Conservation (phyloP, 1,140 invertebrate species). For the Druon quercuslanigerum region DNA sequence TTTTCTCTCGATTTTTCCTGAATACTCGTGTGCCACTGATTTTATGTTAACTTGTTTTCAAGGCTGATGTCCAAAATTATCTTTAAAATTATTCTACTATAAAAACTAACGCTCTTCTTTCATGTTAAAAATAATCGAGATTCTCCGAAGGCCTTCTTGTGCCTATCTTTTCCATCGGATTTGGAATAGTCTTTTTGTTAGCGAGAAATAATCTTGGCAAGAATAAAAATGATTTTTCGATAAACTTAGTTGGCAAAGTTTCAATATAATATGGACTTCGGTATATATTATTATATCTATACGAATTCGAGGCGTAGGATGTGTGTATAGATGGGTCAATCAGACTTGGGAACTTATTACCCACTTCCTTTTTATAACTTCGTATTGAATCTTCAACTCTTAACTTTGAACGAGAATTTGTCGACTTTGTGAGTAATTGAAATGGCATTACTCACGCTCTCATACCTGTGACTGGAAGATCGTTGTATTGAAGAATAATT, state of each 20-base stretch:
- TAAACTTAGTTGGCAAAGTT: no score
- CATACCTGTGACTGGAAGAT: not conserved
- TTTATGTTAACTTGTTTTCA: slow-evolving; percentile 8
- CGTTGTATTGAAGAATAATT: not conserved
- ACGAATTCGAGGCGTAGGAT: no score
- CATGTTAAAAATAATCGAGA: no score
- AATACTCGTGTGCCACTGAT: slow-evolving; percentile 11
- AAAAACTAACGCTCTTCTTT: not conserved
- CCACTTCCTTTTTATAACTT: slow-evolving; percentile 2
- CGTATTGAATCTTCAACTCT: slow-evolving; percentile 1
- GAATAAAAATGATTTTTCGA: no score
- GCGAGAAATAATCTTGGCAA: no score
- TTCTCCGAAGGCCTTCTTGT: no score
- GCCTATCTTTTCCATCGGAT: no score
- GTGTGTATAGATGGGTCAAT: not conserved
- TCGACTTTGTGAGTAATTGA: slow-evolving; percentile 11
- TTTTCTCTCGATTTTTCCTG: slow-evolving; percentile 7
- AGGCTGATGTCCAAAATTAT: slow-evolving; percentile 17
- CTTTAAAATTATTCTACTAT: not conserved
- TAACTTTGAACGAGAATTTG: not conserved
- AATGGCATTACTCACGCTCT: slow-evolving; percentile 11
- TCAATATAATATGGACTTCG: no score
- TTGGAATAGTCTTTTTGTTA: no score
- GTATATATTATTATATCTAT: no score
- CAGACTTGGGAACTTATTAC: not conserved